A percentile compares a stretch with the other conserved stretches of the same genome.
phyloP scores from a whole-genome alignment of 64 coral and sea anemone genomes.

The Actinia tenebrosa region DNA sequence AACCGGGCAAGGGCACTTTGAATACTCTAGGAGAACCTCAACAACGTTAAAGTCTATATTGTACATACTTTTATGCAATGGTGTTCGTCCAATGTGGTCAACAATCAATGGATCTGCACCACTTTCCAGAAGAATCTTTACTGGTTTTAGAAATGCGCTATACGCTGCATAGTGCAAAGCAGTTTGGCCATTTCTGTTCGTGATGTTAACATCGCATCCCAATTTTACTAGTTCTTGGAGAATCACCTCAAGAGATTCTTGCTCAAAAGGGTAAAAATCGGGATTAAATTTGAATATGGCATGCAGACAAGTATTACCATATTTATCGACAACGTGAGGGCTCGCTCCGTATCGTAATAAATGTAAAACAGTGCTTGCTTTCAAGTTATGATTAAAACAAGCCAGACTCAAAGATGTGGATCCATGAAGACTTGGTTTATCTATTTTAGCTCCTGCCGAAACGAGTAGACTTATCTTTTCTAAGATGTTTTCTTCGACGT shows the following conservation, averaged over 20 bases:
- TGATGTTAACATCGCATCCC: conserved; percentile 11
- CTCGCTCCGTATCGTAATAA: conserved; percentile 10
- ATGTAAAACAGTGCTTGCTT: conserved; percentile 1
- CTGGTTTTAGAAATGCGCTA: background rate
- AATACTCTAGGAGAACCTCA: conserved; percentile 14
- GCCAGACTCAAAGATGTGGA: conserved; percentile 1
- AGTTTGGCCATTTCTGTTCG: conserved; percentile 14
- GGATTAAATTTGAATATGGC: conserved; percentile 19
- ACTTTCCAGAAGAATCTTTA: conserved; percentile 14
- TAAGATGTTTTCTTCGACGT: conserved; percentile 17
- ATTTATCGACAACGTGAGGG: conserved; percentile 6
- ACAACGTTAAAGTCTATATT: conserved; percentile 14
- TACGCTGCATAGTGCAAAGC: conserved; percentile 24
- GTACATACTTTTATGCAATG: conserved; percentile 32
- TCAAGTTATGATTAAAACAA: conserved; percentile 19
- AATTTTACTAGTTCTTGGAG: conserved; percentile 1
- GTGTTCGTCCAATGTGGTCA: conserved; percentile 39
- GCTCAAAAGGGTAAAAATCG: background rate
- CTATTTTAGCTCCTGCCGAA: conserved; percentile 30
- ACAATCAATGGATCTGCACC: conserved; percentile 17
- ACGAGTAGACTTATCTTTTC: conserved; percentile 27
- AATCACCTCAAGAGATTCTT: background rate
- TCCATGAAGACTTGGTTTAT: conserved; percentile 12
- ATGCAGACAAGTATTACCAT: conserved; percentile 33
- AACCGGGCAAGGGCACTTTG: background rate